Conservation (phyloP, 1,140 invertebrate species). For the Nylanderia fulva region DNA sequence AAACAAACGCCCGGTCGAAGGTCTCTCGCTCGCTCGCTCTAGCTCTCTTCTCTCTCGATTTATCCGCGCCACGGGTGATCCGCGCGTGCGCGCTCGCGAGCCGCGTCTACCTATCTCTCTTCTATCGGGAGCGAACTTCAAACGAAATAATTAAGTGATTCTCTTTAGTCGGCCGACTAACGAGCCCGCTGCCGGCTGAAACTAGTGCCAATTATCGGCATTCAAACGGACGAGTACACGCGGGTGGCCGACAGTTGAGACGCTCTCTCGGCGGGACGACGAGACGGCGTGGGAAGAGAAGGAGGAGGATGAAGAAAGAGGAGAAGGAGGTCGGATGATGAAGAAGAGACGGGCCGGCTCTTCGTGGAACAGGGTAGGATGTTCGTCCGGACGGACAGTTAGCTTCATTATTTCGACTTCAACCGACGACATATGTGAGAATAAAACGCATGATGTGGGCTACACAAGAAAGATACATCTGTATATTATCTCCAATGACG, state of each 20-base stretch:
- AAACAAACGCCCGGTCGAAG: constrained; percentile 79
- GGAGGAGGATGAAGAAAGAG: no score
- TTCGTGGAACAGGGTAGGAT: constrained; percentile 42
- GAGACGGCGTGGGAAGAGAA: constrained; percentile 23
- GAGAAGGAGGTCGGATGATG: constrained; percentile 11
- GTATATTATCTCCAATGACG: constrained; percentile 28
- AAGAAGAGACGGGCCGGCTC: constrained; percentile 22
- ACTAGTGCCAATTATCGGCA: constrained; percentile 84
- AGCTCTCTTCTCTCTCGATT: constrained; percentile 72
- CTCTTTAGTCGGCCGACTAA: constrained; percentile 80
- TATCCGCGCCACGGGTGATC: constrained; percentile 59
- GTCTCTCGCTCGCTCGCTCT: constrained; percentile 61
- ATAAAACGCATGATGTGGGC: constrained; percentile 27
- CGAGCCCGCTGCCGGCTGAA: constrained; percentile 78
- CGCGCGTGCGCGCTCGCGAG: constrained; percentile 48
- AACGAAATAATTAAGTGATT: constrained; percentile 86
- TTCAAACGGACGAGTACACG: constrained; percentile 77
- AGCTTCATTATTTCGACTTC: constrained; percentile 61
- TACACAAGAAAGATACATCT: constrained; percentile 34
- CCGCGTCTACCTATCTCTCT: constrained; percentile 64
- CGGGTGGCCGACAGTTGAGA: constrained; percentile 48
- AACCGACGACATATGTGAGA: constrained; percentile 49
- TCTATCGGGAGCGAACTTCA: constrained; percentile 78
- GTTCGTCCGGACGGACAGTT: constrained; percentile 45
- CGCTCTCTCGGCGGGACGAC: constrained; percentile 45